A percentile compares a stretch with the other conserved stretches of the same genome.
Conservation (phyloP, 2,888 invertebrate species). For the Myopa testacea region DNA sequence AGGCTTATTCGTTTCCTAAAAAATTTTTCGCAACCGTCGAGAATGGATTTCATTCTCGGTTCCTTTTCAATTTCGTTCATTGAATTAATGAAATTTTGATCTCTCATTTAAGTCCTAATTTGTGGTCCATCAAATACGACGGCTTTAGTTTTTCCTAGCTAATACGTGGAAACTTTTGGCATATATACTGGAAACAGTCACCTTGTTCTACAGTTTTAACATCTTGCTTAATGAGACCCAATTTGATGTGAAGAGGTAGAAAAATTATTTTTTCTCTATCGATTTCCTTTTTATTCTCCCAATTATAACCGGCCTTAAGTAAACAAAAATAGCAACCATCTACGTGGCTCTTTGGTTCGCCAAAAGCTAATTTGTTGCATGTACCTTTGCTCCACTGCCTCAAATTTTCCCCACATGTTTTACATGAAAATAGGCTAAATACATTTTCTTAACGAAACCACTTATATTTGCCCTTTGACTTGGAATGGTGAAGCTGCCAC, state of each 20-base stretch:
- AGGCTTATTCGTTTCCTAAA: neutral
- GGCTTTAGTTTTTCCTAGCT: neutral
- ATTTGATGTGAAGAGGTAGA: neutral
- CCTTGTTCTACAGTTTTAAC: neutral
- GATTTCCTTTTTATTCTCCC: too few species aligned
- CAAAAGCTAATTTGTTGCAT: neutral
- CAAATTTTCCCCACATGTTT: neutral
- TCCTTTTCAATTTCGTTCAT: neutral
- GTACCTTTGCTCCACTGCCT: neutral
- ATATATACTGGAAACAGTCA: neutral
- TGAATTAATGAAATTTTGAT: neutral
- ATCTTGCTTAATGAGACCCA: neutral
- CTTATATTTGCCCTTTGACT: neutral
- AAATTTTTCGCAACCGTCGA: too few species aligned
- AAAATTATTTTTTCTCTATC: neutral
- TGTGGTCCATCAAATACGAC: neutral
- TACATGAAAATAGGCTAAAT: neutral
- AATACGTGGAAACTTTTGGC: neutral
- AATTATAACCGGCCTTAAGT: neutral
- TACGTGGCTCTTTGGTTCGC: neutral
- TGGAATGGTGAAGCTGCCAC: neutral
- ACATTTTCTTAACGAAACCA: neutral
- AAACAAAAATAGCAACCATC: neutral
- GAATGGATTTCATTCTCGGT: too few species aligned
- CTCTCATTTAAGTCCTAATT: neutral